A percentile compares a stretch with the other conserved stretches of the same genome.
These are phyloP conservation scores for Ophion obscuratus DNA, from an alignment of 2,888 invertebrate species.

Conservation along the genomic window DNA sequence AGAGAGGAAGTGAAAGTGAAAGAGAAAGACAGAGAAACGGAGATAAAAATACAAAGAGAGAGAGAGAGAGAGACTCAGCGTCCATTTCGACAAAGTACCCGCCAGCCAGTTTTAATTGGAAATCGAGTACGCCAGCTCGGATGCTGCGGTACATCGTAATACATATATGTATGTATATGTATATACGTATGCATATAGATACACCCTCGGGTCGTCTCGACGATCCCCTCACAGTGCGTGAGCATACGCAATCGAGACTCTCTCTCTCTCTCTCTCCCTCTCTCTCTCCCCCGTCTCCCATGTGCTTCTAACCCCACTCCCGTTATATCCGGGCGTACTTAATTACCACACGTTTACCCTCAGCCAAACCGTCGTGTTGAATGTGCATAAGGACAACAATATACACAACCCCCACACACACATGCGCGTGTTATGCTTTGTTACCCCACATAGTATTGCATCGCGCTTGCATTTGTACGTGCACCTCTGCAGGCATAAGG, in stretches of 20 bases:
- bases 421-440: slow-evolving; percentile 28
- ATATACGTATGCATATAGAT: slow-evolving; percentile 22
- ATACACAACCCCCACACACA: background rate
- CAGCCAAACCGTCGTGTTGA: slow-evolving; percentile 36
- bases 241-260: slow-evolving; percentile 60
- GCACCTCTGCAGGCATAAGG: background rate
- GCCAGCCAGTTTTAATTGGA: slow-evolving; percentile 66
- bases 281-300: background rate
- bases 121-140: slow-evolving; percentile 61
- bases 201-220: slow-evolving; percentile 54
- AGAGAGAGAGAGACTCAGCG: slow-evolving; percentile 1
- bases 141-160: slow-evolving; percentile 30
- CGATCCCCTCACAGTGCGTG: slow-evolving; percentile 54
- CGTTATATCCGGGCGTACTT: slow-evolving; percentile 46
- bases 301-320: background rate
- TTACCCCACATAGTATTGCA: slow-evolving; percentile 8
- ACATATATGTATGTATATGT: background rate
- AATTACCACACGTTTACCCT: slow-evolving; percentile 64
- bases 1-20: slow-evolving; percentile 27
- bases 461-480: background rate
- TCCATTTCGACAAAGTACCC: slow-evolving; percentile 60
- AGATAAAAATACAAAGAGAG: slow-evolving; percentile 25
- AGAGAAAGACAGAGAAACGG: slow-evolving; percentile 24
- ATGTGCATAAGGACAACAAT: slow-evolving; percentile 49
- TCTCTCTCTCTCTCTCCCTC: slow-evolving; percentile 14